Base-by-base conservation (phyloP, 2,797 vertebrate genomes). In the Chromis chromis region DNA sequence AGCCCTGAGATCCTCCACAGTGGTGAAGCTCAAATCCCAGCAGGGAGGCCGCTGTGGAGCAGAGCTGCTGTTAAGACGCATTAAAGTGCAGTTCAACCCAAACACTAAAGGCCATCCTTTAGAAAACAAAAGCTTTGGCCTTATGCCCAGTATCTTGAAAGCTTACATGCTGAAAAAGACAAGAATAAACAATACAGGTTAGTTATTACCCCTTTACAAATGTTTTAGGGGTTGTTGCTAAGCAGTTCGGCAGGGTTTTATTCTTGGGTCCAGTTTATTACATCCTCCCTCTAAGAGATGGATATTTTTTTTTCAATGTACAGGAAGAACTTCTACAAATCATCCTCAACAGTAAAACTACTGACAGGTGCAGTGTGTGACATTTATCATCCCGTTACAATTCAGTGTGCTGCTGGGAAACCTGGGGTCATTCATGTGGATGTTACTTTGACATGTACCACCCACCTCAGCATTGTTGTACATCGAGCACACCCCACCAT, bases 61-160 rank as follows among this genome's bases (percentile, higher is more conserved):
- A 21, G 68, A 69, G 74, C 63, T 69, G 69, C 68, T 74, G 62
- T 72, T 60, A 31, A 53, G 65, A 28, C 59, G 75, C 65, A 74
- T 76, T 82, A 66, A 63, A 74, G 77, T 49, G 33, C 27, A 54
- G 33, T 73, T 84, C 54, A 74, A 72, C 60, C 16, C 16, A 70
- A 79, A 73, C 61, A 63, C 63, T 58, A 17, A 73, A 44, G 48
- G 58, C 31, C 54, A 70, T 78, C 80, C 57, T 33, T 87, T 70
- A 53, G 44, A 67, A 61, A 87, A 86, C 75, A 86, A 86, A 86
- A 75, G 42, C 55, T 1, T 59, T 90, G 89, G 86, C 82, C 64
- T 61, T 2, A 42, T 39, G 80, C 84, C 86, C 64, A 62, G 65
- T 2, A 9, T 60, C 66, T 69, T 55, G 22, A 79, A 74, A 65